Percentiles rank a stretch among this genome's conserved stretches.
Evolutionary conservation across 2,113 vertebrate species (phyloP).

Genomic region (Notiomystis cincta): DNA sequence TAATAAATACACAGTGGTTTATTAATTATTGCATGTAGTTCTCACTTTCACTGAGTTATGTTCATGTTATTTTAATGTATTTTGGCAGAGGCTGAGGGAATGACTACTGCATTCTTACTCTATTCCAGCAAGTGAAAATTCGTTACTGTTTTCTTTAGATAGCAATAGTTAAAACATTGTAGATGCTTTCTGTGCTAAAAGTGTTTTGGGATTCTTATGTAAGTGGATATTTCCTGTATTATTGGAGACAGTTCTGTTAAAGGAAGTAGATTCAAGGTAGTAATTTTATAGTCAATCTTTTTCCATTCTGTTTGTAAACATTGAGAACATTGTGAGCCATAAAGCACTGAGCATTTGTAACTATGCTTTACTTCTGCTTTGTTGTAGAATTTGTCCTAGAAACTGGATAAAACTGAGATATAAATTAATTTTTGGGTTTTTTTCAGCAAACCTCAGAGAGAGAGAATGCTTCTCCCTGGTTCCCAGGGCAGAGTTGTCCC

Average conservation of each 20-base stretch:
- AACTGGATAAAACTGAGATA: background rate
- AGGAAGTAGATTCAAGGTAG: background rate
- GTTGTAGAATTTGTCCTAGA: background rate
- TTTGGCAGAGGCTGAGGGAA: background rate
- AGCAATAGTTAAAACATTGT: background rate
- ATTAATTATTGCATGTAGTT: background rate
- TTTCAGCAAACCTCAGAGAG: constrained; percentile 56
- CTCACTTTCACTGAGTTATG: background rate
- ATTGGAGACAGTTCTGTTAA: background rate
- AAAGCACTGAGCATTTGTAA: background rate
- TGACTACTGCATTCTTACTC: background rate
- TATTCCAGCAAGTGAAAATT: background rate
- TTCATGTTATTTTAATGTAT: background rate
- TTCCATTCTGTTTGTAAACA: background rate
- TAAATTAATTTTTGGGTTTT: background rate
- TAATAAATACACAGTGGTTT: background rate
- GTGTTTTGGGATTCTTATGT: background rate
- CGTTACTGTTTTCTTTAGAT: background rate
- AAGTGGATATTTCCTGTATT: background rate
- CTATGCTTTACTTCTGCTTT: background rate
- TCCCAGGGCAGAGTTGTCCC: constrained; percentile 18
- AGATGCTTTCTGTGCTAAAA: background rate
- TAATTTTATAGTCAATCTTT: background rate
- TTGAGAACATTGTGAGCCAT: background rate
- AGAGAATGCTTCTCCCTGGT: constrained; percentile 38